Evolutionary conservation across 1,140 invertebrate species (phyloP).

Genomic region (Lordiphosa stackelbergi): DNA sequence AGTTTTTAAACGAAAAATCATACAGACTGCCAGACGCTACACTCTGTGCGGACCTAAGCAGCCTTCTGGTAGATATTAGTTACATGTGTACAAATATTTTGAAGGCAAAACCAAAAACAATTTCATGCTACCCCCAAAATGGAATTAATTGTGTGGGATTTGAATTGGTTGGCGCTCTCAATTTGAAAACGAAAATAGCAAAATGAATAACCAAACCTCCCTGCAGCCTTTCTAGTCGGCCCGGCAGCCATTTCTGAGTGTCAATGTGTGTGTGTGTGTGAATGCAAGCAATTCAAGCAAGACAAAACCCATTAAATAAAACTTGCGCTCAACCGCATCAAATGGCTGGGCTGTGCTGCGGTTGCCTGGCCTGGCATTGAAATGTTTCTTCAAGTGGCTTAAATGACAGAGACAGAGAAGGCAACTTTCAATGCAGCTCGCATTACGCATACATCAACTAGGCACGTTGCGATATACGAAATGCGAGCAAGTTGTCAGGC

Average conservation of each 20-base stretch:
- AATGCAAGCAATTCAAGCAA: constrained; percentile 22
- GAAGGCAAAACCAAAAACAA: no score
- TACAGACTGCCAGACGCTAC: no score
- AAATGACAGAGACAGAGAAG: constrained; percentile 25
- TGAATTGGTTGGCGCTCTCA: no score
- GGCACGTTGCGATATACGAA: constrained; percentile 12
- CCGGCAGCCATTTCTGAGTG: constrained; percentile 29
- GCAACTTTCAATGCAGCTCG: constrained; percentile 11
- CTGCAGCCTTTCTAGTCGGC: background rate
- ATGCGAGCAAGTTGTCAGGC: constrained; percentile 11
- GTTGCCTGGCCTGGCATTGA: constrained; percentile 18
- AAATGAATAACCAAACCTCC: background rate
- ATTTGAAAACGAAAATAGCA: no score
- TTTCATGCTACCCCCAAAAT: no score
- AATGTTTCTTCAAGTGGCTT: constrained; percentile 35
- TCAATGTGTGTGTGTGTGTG: constrained; percentile 18
- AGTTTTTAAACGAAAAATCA: no score
- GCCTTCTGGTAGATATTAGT: no score
- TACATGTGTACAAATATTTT: no score
- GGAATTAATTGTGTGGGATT: no score
- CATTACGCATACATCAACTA: constrained; percentile 43
- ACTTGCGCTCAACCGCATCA: constrained; percentile 31
- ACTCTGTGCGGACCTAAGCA: no score
- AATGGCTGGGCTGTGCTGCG: constrained; percentile 16
- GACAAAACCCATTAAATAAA: constrained; percentile 43